These are phyloP conservation scores for Meleagris gallopavo DNA, from an alignment of 2,113 vertebrate species.

Conservation along the genomic window DNA sequence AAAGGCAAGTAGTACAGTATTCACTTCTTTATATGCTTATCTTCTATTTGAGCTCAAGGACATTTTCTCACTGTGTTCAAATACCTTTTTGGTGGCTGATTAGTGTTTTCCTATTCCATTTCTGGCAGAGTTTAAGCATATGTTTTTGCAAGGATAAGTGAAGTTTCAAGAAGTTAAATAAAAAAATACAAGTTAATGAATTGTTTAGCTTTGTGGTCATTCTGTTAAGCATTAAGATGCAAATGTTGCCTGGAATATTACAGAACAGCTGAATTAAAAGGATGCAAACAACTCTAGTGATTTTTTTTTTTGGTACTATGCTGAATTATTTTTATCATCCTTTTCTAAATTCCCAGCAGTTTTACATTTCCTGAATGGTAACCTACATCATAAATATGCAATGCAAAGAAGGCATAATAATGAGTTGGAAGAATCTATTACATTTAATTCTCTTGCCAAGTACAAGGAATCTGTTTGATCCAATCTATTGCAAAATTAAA, in stretches of 20 bases:
- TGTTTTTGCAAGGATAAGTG: slow-evolving; percentile 52
- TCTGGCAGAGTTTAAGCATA: slow-evolving; percentile 41
- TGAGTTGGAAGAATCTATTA: background rate
- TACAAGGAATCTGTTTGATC: background rate
- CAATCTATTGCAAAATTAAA: background rate
- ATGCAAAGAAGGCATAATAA: background rate
- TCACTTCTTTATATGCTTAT: slow-evolving; percentile 21
- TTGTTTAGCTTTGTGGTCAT: slow-evolving; percentile 6
- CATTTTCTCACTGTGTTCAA: slow-evolving; percentile 26
- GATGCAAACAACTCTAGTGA: background rate
- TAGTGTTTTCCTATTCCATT: slow-evolving; percentile 42
- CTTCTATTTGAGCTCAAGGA: slow-evolving; percentile 36
- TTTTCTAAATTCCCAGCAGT: background rate
- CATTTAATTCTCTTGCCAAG: background rate
- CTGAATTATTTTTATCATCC: slow-evolving; percentile 35
- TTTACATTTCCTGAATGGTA: slow-evolving; percentile 13
- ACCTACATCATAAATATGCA: background rate
- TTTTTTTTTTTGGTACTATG: background rate
- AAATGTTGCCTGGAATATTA: background rate
- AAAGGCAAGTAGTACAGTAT: background rate
- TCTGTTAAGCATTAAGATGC: background rate
- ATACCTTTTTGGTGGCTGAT: slow-evolving; percentile 39
- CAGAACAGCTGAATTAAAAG: slow-evolving; percentile 14
- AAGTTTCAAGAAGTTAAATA: slow-evolving; percentile 64
- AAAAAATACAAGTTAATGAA: slow-evolving; percentile 41